Conservation (phyloP, 2,113 vertebrate species). For the Raphicerus campestris region DNA sequence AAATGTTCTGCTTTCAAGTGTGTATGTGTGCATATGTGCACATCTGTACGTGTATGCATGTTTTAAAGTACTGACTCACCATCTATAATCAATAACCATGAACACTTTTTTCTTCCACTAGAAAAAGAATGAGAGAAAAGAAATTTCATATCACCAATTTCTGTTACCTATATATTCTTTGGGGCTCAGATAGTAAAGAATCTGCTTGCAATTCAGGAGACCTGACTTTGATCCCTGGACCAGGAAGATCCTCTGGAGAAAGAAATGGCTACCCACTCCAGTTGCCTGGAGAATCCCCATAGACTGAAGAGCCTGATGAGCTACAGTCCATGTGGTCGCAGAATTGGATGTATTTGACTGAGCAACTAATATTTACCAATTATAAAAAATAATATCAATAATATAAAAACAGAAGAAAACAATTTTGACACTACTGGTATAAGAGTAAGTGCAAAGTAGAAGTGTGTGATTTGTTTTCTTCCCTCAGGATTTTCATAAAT, state of each 20-base stretch:
- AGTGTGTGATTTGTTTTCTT: not conserved
- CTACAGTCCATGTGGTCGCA: not conserved
- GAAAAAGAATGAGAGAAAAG: not conserved
- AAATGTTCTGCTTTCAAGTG: not conserved
- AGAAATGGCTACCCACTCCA: not conserved
- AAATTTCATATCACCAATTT: not conserved
- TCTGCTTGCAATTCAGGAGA: not conserved
- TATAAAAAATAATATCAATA: not conserved
- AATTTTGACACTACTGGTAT: not conserved
- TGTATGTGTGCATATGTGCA: not conserved
- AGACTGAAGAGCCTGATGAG: not conserved
- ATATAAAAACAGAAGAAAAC: not conserved
- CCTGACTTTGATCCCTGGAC: not conserved
- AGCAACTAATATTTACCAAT: not conserved
- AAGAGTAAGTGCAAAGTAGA: not conserved
- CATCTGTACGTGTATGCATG: not conserved
- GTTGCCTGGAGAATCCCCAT: not conserved
- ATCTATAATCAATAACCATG: not conserved
- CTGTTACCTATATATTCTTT: not conserved
- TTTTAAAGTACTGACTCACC: not conserved
- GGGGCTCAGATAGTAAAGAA: not conserved
- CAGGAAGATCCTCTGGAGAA: not conserved
- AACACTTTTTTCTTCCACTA: not conserved
- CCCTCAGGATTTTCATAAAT: not conserved
- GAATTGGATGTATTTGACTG: not conserved